phyloP scores from a whole-genome alignment of 2,113 vertebrate species.

The Saccopteryx leptura region DNA sequence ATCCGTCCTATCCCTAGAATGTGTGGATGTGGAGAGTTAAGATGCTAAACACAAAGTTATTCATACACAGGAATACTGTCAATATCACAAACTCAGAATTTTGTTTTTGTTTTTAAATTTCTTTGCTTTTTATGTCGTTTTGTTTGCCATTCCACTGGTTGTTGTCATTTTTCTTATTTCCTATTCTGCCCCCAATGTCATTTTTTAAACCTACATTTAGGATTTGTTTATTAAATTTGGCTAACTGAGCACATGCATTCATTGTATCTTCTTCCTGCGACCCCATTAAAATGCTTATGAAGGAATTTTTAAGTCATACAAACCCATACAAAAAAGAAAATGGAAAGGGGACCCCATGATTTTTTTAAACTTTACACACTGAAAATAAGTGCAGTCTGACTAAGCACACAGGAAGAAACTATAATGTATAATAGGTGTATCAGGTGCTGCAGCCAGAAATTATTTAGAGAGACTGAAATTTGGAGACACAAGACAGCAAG shows the following conservation, averaged over 20 bases:
- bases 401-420: conserved; percentile 25
- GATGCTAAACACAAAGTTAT: not conserved
- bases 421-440: not conserved
- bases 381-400: not conserved
- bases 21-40: not conserved
- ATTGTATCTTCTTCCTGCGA: conserved; percentile 17
- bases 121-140: not conserved
- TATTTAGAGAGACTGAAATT: conserved; percentile 34
- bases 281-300: conserved; percentile 21
- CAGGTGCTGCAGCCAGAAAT: not conserved
- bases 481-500: conserved; percentile 4
- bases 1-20: not conserved
- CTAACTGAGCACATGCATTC: not conserved
- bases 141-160: not conserved
- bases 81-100: not conserved
- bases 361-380: not conserved
- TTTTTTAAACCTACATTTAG: not conserved
- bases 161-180: conserved; percentile 21
- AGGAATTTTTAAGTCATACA: conserved; percentile 17
- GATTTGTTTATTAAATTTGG: not conserved
- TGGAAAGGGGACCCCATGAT: not conserved
- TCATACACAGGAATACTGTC: not conserved
- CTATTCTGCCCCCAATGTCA: not conserved
- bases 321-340: not conserved
- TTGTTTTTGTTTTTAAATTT: not conserved